A percentile compares a stretch with the other conserved stretches of the same genome.
These are phyloP conservation scores for Amyelois transitella DNA, from an alignment of 1,140 invertebrate species.

Conservation along the genomic window DNA sequence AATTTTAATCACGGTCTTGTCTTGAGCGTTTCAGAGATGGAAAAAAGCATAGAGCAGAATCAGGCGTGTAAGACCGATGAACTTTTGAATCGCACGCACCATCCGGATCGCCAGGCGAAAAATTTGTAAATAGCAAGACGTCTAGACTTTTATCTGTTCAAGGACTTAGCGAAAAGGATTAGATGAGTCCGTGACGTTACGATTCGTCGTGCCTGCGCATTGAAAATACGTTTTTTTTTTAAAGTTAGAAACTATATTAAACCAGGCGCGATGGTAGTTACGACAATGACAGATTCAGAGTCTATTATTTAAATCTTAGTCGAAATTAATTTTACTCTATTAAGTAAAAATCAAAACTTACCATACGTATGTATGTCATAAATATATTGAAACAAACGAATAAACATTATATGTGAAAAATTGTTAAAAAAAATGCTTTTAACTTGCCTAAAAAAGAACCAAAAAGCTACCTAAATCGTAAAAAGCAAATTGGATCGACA, in stretches of 20 bases:
- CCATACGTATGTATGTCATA: too few species aligned
- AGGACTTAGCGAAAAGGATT: slow-evolving; percentile 49
- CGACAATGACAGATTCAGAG: slow-evolving; percentile 19
- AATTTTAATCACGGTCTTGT: slow-evolving; percentile 57
- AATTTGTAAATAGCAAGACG: slow-evolving; percentile 66
- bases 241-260: slow-evolving; percentile 35
- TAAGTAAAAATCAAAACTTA: too few species aligned
- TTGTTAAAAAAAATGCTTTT: too few species aligned
- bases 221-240: slow-evolving; percentile 16
- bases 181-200: slow-evolving; percentile 33
- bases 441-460: too few species aligned
- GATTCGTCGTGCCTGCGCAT: slow-evolving; percentile 50
- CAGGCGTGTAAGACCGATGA: slow-evolving; percentile 50
- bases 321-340: too few species aligned
- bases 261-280: slow-evolving; percentile 28
- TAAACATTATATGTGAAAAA: too few species aligned
- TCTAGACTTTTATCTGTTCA: slow-evolving; percentile 67
- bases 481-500: too few species aligned
- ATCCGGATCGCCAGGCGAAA: slow-evolving; percentile 64
- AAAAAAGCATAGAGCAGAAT: slow-evolving; percentile 33
- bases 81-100: slow-evolving; percentile 56
- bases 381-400: too few species aligned
- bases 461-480: too few species aligned
- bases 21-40: slow-evolving; percentile 26
- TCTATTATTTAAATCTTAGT: too few species aligned